These are phyloP conservation scores for Netelia inedita DNA, from an alignment of 2,888 invertebrate species.

Conservation along the genomic window DNA sequence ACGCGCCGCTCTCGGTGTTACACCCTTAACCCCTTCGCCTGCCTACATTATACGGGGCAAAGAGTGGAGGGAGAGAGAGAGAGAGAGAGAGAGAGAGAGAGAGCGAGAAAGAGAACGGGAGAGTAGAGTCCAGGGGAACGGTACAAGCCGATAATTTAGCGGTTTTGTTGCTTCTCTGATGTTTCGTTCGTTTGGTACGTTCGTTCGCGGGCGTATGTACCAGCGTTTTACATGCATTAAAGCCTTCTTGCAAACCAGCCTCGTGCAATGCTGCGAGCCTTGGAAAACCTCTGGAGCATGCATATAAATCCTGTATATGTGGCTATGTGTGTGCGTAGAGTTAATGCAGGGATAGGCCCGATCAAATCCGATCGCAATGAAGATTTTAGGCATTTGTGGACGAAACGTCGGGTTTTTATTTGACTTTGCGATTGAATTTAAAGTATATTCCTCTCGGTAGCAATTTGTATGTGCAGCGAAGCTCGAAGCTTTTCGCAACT, in stretches of 20 bases:
- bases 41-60: conserved; percentile 34
- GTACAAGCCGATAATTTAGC: conserved; percentile 81
- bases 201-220: conserved; percentile 71
- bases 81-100: conserved; percentile 23
- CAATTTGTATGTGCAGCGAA: too few relatives aligned
- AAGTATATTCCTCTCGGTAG: too few relatives aligned
- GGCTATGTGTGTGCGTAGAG: neutral
- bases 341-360: neutral
- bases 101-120: conserved; percentile 32
- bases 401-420: too few relatives aligned
- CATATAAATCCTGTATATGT: neutral
- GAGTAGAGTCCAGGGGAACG: conserved; percentile 62
- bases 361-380: neutral
- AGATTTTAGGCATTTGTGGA: neutral
- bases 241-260: conserved; percentile 66
- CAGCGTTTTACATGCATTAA: conserved; percentile 79
- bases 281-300: conserved; percentile 29
- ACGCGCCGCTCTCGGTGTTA: conserved; percentile 47
- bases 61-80: conserved; percentile 22
- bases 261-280: conserved; percentile 35
- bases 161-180: conserved; percentile 78
- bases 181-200: conserved; percentile 63
- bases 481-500: too few relatives aligned
- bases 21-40: conserved; percentile 60
- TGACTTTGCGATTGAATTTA: too few relatives aligned